phyloP scores from a whole-genome alignment of 2,888 invertebrate species.

The Cataglyphis albicans region DNA sequence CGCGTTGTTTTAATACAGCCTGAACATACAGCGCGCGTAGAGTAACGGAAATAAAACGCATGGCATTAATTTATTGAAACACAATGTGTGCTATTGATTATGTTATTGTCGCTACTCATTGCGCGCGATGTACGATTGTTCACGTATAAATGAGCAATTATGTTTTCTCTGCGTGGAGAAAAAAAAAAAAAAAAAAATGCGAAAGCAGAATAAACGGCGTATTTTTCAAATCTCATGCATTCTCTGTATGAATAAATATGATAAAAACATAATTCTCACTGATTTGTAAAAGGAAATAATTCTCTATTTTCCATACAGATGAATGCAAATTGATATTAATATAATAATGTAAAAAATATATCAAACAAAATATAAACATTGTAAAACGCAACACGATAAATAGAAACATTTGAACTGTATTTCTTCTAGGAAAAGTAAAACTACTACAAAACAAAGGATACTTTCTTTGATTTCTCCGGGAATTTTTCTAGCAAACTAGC shows the following conservation, averaged over 20 bases:
- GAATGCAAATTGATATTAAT: not conserved
- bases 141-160: constrained; percentile 11
- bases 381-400: not conserved
- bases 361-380: constrained; percentile 1
- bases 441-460: not conserved
- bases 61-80: constrained; percentile 45
- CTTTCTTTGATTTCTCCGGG: not conserved
- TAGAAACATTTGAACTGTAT: not conserved
- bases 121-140: constrained; percentile 27
- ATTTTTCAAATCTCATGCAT: constrained; percentile 27
- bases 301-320: not conserved
- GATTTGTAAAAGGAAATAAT: not conserved
- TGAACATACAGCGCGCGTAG: not conserved
- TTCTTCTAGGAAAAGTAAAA: not conserved
- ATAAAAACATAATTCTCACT: not conserved
- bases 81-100: constrained; percentile 37
- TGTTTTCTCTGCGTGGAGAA: not conserved
- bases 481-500: not conserved
- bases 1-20: constrained; percentile 36
- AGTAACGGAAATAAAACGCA: constrained; percentile 34
- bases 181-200: not conserved
- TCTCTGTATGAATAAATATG: not conserved
- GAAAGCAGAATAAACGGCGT: not conserved
- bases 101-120: constrained; percentile 37
- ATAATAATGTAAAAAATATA: not conserved